Evolutionary conservation across 2,113 vertebrate species (phyloP).

Genomic region (Pleuronectes platessa): DNA sequence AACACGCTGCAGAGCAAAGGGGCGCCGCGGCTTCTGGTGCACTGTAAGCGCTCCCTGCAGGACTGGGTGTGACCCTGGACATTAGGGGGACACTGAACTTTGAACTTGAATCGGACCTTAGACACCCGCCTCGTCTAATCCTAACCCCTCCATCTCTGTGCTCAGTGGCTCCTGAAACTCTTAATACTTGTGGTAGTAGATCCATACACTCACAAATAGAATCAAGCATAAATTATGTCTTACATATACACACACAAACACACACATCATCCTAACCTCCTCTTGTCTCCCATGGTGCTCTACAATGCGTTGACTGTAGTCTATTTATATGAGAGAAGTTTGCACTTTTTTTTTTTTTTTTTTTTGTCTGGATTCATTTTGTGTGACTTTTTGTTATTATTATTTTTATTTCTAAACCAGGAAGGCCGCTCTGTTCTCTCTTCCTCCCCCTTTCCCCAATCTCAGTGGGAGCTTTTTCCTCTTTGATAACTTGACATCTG

Average conservation of each 20-base stretch:
- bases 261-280: conserved; percentile 52
- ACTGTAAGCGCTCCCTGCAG: conserved; percentile 98
- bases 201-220: conserved; percentile 38
- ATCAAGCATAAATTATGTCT: conserved; percentile 33
- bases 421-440: conserved; percentile 48
- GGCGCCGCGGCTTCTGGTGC: conserved; percentile 89
- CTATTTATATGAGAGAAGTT: conserved; percentile 81
- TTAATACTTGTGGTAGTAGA: conserved; percentile 53
- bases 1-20: conserved; percentile 97
- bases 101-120: conserved; percentile 59
- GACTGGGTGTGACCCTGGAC: conserved; percentile 91
- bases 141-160: conserved; percentile 42
- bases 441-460: conserved; percentile 23
- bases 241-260: conserved; percentile 14
- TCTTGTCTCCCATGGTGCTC: conserved; percentile 86
- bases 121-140: conserved; percentile 40
- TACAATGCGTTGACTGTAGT: conserved; percentile 74
- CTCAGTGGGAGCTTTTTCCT: conserved; percentile 32
- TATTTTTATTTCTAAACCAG: conserved; percentile 64
- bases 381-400: conserved; percentile 54
- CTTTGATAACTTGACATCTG: conserved; percentile 28
- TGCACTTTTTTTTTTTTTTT: conserved; percentile 63
- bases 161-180: conserved; percentile 52
- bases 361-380: conserved; percentile 67
- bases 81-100: conserved; percentile 25